Base-by-base conservation (phyloP, 2,113 vertebrate species). In the Eubucco bourcierii region DNA sequence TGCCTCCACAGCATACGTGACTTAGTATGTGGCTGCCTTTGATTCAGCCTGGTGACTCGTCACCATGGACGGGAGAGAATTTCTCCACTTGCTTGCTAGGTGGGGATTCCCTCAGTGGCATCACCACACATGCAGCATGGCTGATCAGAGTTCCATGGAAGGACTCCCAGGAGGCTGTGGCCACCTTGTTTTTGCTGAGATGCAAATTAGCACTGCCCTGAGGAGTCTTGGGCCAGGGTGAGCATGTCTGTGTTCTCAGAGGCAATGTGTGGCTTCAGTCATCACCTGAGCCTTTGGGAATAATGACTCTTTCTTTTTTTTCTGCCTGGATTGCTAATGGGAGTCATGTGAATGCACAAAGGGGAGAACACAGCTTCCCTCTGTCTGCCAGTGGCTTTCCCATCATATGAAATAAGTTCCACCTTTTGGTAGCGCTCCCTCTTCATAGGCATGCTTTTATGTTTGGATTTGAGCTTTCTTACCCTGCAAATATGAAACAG, bases 241-340 rank as follows among this genome's bases (percentile, higher is more conserved):
- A 68, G 64, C 75, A 33, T 0, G 3, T 70, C 81, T 79, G n/a
- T 4, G 1, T 82, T 90, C 86, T 77, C 77, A 76, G 88, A 80
- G 82, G 60, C 92, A 83, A 82, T 71, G 67, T 72, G 63, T 94
- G 65, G 39, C 91, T 94, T 91, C 82, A 88, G 84, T 28, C 2
- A 0, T 89, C 46, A 77, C 46, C 23, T 82, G 89, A 90, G 74
- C 58, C 87, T 92, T 68, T 31, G 71, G 66, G 83, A 86, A 84
- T 77, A 87, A 83, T 74, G 17, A 13, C 7, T 15, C 2, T 31
- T 50, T 67, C 46, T 65, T 47, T 27, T 31, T 75, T 47, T 77
- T 10, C 9, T 60, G 77, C 52, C 53, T 86, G 47, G 66, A 28
- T 92, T 71, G 64, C 18, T 90, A 83, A 92, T 80, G 55, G 52